Conservation (phyloP, 2,797 vertebrate genomes). For the Poeciliopsis paucimaculata region DNA sequence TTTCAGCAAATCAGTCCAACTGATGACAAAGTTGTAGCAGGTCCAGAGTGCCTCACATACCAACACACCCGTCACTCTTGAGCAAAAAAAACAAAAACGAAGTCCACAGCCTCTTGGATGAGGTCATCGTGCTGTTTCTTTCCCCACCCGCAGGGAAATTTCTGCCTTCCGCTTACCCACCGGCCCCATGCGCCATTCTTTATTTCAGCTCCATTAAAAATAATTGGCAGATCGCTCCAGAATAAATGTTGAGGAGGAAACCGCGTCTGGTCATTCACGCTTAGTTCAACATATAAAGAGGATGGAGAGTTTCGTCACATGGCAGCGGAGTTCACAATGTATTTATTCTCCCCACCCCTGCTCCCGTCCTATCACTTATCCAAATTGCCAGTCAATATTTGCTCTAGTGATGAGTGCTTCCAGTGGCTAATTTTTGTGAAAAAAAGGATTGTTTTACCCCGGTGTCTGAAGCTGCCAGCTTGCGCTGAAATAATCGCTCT, state of each 20-base stretch:
- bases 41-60: constrained; percentile 13
- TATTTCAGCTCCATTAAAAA: constrained; percentile 74
- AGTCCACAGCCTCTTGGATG: constrained; percentile 49
- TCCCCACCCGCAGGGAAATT: constrained; percentile 40
- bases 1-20: constrained; percentile 39
- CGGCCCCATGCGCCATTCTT: constrained; percentile 44
- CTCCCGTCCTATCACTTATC: constrained; percentile 55
- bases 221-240: constrained; percentile 70
- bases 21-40: constrained; percentile 12
- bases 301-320: constrained; percentile 45
- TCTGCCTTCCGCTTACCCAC: constrained; percentile 49
- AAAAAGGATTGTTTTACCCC: constrained; percentile 53
- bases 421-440: constrained; percentile 55
- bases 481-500: constrained; percentile 53
- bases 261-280: constrained; percentile 47
- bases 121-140: constrained; percentile 51
- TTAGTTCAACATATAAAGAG: constrained; percentile 49
- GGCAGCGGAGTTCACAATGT: constrained; percentile 58
- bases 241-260: constrained; percentile 70
- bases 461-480: constrained; percentile 42
- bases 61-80: constrained; percentile 47
- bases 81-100: constrained; percentile 20
- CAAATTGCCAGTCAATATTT: constrained; percentile 64
- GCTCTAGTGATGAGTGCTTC: constrained; percentile 55
- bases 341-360: constrained; percentile 31